A percentile compares a stretch with the other conserved stretches of the same genome.
These are phyloP conservation scores for Nesoenas mayeri DNA, from an alignment of 2,113 vertebrate genomes.

Conservation along the genomic window DNA sequence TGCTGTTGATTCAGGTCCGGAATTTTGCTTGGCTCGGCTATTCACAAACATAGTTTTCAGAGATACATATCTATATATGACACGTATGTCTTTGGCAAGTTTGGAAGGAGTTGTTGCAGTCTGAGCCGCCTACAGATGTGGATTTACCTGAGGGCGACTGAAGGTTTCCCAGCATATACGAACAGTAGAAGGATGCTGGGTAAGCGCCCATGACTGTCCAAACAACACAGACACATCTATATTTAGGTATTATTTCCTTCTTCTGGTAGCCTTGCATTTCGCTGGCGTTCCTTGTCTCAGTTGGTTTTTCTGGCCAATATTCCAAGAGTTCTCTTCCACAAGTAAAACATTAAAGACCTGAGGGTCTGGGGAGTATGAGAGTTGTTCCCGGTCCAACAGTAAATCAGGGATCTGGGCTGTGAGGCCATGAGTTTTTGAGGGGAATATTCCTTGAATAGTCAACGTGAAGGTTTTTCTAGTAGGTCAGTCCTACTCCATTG, in stretches of 20 bases:
- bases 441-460: background rate
- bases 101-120: background rate
- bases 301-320: background rate
- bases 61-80: background rate
- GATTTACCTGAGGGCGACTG: background rate
- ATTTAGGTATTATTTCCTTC: background rate
- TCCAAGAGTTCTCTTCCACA: background rate
- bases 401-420: background rate
- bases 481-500: background rate
- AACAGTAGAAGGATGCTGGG: background rate
- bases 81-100: accelerated
- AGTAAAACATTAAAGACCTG: background rate
- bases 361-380: background rate
- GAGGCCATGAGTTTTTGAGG: background rate
- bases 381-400: background rate
- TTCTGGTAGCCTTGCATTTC: background rate
- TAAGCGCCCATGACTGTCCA: background rate
- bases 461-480: background rate
- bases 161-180: background rate
- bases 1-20: background rate
- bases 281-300: background rate
- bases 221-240: background rate
- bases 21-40: background rate
- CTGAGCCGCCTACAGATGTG: background rate
- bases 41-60: background rate